A percentile compares a stretch with the other conserved stretches of the same genome.
These are phyloP conservation scores for Leptodactylus fallax DNA, from an alignment of 2,797 vertebrate genomes.

Conservation along the genomic window DNA sequence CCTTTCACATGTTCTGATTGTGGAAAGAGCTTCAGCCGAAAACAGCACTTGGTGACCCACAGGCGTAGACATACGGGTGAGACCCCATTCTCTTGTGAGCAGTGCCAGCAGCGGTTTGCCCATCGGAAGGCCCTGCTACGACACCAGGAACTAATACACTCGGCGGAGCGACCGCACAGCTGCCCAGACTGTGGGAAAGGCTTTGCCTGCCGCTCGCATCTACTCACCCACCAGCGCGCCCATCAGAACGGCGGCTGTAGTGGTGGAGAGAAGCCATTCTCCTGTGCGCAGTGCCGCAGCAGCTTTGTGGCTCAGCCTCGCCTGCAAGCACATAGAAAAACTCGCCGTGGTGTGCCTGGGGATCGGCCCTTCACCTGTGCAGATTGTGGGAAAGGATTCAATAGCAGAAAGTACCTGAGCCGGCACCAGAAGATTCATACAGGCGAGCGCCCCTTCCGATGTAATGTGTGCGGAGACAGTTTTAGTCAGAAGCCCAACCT, in stretches of 20 bases:
- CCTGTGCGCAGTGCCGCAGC: slow-evolving; percentile 55
- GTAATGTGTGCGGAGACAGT: slow-evolving; percentile 57
- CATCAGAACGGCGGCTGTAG: slow-evolving; percentile 59
- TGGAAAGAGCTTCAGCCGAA: slow-evolving; percentile 58
- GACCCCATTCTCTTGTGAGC: slow-evolving; percentile 67
- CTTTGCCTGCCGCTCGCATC: slow-evolving; percentile 70
- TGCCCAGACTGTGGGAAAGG: slow-evolving; percentile 66
- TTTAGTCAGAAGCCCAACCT: slow-evolving; percentile 63
- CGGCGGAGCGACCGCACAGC: slow-evolving; percentile 65
- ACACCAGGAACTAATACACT: slow-evolving; percentile 62
- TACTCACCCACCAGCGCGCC: slow-evolving; percentile 67
- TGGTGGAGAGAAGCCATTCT: slow-evolving; percentile 42
- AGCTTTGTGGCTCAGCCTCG: slow-evolving; percentile 49
- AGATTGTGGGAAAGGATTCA: slow-evolving; percentile 57
- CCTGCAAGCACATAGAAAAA: slow-evolving; percentile 42
- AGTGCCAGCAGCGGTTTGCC: slow-evolving; percentile 70
- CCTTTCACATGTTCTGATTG: slow-evolving; percentile 57
- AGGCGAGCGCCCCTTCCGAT: slow-evolving; percentile 53
- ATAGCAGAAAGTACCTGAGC: slow-evolving; percentile 54
- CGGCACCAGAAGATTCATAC: slow-evolving; percentile 58
- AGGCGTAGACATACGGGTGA: slow-evolving; percentile 50
- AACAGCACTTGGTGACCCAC: slow-evolving; percentile 58
- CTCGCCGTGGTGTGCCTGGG: background rate
- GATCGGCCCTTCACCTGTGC: slow-evolving; percentile 30
- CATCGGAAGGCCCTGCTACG: slow-evolving; percentile 68